These are phyloP conservation scores for Lepeophtheirus nordmannii DNA, from an alignment of 2,888 invertebrate genomes.

Conservation along the genomic window DNA sequence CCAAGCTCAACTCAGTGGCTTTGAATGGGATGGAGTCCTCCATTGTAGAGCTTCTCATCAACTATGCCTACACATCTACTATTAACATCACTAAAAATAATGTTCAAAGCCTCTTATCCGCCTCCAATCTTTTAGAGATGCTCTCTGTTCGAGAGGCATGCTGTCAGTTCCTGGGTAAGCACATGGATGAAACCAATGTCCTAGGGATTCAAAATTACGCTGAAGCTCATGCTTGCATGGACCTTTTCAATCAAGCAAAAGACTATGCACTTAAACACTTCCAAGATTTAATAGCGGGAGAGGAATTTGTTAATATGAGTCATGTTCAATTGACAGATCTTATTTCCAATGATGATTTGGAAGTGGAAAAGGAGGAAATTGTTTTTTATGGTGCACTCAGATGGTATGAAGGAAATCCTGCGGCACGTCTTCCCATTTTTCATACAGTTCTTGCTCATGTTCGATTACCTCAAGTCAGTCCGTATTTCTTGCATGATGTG, in stretches of 20 bases:
- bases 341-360: slow-evolving; percentile 37
- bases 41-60: slow-evolving; percentile 35
- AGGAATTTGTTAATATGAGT: slow-evolving; percentile 36
- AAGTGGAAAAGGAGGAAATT: slow-evolving; percentile 38
- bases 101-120: slow-evolving; percentile 37
- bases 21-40: slow-evolving; percentile 36
- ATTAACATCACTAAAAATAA: slow-evolving; percentile 35
- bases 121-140: slow-evolving; percentile 37
- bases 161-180: slow-evolving; percentile 34
- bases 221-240: slow-evolving; percentile 38
- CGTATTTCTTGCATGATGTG: slow-evolving; percentile 39
- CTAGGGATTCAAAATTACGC: slow-evolving; percentile 41
- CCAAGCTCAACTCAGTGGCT: slow-evolving; percentile 34
- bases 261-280: slow-evolving; percentile 33
- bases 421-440: slow-evolving; percentile 30
- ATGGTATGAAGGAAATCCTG: slow-evolving; percentile 36
- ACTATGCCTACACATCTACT: slow-evolving; percentile 37
- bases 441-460: slow-evolving; percentile 36
- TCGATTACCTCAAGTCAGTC: slow-evolving; percentile 37
- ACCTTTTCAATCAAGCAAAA: slow-evolving; percentile 37
- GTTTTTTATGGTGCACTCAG: slow-evolving; percentile 37
- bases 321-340: slow-evolving; percentile 37
- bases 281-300: slow-evolving; percentile 32
- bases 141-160: slow-evolving; percentile 36
- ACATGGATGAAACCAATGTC: slow-evolving; percentile 39